Conservation (phyloP, 2,113 vertebrate genomes). For the Phocoena sinus region DNA sequence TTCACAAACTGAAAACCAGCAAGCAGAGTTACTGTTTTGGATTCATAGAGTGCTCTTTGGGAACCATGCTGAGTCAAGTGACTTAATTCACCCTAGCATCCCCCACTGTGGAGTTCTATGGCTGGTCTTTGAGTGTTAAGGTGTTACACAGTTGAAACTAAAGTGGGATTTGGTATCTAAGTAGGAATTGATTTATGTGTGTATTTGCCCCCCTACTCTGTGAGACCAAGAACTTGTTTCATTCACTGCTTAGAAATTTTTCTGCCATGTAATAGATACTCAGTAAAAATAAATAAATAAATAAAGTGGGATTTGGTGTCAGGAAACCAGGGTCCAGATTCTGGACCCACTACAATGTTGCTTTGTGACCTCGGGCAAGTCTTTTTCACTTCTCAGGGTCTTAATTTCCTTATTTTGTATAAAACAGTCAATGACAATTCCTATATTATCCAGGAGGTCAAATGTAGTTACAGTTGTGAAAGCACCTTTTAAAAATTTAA, state of each 20-base stretch:
- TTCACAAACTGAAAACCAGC: neutral
- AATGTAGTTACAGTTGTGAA: neutral
- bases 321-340: neutral
- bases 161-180: neutral
- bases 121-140: neutral
- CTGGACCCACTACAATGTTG: neutral
- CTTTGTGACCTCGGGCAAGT: neutral
- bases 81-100: neutral
- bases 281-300: too few relatives aligned
- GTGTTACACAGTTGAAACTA: neutral
- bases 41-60: neutral
- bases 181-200: too few relatives aligned
- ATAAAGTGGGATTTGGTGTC: neutral
- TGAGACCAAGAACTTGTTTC: too few relatives aligned
- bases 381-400: neutral
- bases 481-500: slow-evolving; percentile 15
- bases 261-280: too few relatives aligned
- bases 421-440: neutral
- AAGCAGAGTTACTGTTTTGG: neutral
- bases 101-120: neutral
- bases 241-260: too few relatives aligned
- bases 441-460: neutral
- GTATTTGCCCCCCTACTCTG: too few relatives aligned
- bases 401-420: slow-evolving; percentile 13
- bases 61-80: neutral